These are phyloP conservation scores for Arvicola amphibius DNA, from an alignment of 2,797 vertebrate genomes.

Conservation along the genomic window DNA sequence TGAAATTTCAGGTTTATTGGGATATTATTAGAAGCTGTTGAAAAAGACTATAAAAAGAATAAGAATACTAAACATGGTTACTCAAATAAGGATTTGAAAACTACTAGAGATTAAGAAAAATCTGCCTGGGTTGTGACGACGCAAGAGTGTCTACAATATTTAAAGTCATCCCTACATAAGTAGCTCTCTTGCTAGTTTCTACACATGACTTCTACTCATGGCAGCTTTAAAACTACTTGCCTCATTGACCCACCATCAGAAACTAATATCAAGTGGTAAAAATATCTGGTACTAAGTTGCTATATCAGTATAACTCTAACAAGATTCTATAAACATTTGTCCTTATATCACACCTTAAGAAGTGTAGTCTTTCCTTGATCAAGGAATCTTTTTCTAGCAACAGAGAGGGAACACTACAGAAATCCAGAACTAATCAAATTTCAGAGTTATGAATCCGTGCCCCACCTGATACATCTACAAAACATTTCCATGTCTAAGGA, in stretches of 20 bases:
- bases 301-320: neutral
- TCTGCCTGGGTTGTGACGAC: neutral
- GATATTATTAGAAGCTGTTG: neutral
- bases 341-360: neutral
- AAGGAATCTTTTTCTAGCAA: neutral
- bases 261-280: neutral
- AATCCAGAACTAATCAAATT: neutral
- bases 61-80: neutral
- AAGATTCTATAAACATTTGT: neutral
- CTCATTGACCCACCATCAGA: neutral
- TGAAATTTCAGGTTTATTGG: neutral
- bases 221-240: neutral
- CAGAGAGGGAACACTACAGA: neutral
- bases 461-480: neutral
- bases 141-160: neutral
- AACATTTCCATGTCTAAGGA: neutral
- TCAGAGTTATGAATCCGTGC: rapidly evolving
- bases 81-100: neutral
- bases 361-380: neutral
- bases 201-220: neutral
- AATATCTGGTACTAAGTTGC: neutral
- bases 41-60: neutral
- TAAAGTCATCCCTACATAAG: neutral
- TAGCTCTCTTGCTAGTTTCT: neutral
- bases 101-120: neutral